Percentiles rank a stretch among this genome's conserved stretches.
phyloP scores from a whole-genome alignment of 30 jellyfish, hydroid and myxozoan species.

The Catostylus mosaicus region DNA sequence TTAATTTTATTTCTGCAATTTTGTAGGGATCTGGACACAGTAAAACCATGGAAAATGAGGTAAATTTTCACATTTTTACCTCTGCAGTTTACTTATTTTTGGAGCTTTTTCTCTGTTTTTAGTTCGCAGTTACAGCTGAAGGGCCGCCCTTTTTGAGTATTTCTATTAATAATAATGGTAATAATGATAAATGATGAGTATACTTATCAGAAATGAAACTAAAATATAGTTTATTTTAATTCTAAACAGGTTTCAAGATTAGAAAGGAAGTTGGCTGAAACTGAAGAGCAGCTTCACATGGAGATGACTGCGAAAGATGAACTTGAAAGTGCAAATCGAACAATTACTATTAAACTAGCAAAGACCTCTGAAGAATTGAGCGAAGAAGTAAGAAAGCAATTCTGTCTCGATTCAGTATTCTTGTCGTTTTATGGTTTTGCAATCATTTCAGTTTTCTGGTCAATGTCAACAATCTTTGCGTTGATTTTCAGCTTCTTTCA shows the following conservation, averaged over 20 bases:
- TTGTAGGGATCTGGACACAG: constrained; percentile 62
- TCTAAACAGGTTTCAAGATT: constrained; percentile 52
- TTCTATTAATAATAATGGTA: too few relatives aligned
- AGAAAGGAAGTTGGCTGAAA: constrained; percentile 56
- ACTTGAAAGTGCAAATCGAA: constrained; percentile 31
- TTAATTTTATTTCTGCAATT: not conserved
- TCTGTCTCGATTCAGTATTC: too few relatives aligned
- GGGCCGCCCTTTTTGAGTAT: too few relatives aligned
- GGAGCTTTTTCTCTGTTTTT: too few relatives aligned
- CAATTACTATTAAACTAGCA: constrained; percentile 4
- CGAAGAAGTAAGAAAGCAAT: constrained; percentile 43
- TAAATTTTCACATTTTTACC: not conserved
- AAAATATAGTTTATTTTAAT: too few relatives aligned
- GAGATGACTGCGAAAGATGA: constrained; percentile 82
- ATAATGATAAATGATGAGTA: not conserved
- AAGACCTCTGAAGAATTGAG: constrained; percentile 16
- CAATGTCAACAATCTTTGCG: too few relatives aligned
- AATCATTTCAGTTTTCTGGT: too few relatives aligned
- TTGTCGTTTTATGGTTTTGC: too few relatives aligned
- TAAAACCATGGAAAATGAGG: constrained; percentile 46
- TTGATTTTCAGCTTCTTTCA: too few relatives aligned
- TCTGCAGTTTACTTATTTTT: too few relatives aligned
- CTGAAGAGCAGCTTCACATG: constrained; percentile 60
- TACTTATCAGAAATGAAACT: not conserved
- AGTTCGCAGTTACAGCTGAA: too few relatives aligned